Conservation (phyloP, 2,888 invertebrate genomes). For the Gerris lacustris region DNA sequence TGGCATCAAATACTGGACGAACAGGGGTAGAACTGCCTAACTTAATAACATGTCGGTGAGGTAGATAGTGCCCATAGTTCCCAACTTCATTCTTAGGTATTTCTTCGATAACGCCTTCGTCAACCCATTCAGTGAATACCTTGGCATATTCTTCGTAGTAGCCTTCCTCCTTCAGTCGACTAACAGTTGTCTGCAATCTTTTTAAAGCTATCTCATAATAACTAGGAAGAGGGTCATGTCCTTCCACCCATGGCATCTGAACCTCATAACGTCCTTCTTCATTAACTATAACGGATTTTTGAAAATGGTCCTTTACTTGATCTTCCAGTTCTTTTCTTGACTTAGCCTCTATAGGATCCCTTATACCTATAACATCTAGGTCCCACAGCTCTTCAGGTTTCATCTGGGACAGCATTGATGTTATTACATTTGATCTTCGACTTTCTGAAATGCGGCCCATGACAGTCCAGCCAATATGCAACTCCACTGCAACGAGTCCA, state of each 20-base stretch:
- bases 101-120: slow-evolving; percentile 13
- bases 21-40: slow-evolving; percentile 10
- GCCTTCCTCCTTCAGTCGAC: neutral
- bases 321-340: too few relatives aligned
- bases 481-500: slow-evolving; percentile 31
- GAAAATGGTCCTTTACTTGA: neutral
- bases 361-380: too few relatives aligned
- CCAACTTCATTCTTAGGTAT: neutral
- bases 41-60: slow-evolving; percentile 15
- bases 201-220: slow-evolving; percentile 8
- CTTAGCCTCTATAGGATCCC: too few relatives aligned
- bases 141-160: neutral
- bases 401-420: too few relatives aligned
- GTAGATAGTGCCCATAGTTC: slow-evolving; percentile 16
- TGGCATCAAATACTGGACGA: slow-evolving; percentile 16
- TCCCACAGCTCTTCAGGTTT: too few relatives aligned
- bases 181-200: slow-evolving; percentile 6
- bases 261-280: slow-evolving; percentile 15
- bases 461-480: slow-evolving; percentile 31
- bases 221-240: slow-evolving; percentile 7
- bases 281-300: slow-evolving; percentile 7
- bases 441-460: slow-evolving; percentile 28
- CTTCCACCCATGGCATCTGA: slow-evolving; percentile 15
- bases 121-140: slow-evolving; percentile 15
- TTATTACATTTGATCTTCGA: too few relatives aligned